Evolutionary conservation across 2,113 vertebrate species (phyloP).

Genomic region (Pachycephala philippinensis): DNA sequence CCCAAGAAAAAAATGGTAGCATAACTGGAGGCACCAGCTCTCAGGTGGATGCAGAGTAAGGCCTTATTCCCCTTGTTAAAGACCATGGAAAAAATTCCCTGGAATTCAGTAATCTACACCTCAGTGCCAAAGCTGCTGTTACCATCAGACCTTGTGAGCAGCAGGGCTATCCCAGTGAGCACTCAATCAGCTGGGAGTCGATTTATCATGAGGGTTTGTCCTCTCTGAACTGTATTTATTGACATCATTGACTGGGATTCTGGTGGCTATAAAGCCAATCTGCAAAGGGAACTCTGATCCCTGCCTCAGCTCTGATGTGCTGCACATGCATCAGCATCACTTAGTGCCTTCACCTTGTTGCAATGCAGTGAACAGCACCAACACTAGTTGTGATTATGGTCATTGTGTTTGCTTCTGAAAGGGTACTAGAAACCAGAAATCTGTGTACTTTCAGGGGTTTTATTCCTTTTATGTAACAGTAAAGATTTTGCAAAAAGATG

Average conservation of each 20-base stretch:
- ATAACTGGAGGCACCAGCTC: background rate
- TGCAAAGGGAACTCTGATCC: background rate
- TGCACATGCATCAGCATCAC: background rate
- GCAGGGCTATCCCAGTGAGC: background rate
- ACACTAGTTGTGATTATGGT: background rate
- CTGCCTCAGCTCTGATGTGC: background rate
- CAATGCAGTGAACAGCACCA: background rate
- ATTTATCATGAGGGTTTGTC: background rate
- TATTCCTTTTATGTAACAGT: accelerated
- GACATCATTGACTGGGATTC: background rate
- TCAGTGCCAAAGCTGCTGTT: background rate
- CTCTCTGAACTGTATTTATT: background rate
- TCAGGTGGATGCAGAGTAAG: background rate
- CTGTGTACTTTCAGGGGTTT: background rate
- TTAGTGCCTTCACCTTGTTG: background rate
- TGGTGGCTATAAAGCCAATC: background rate
- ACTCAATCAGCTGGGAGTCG: background rate
- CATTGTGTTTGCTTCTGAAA: background rate
- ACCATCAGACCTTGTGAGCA: background rate
- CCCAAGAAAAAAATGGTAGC: background rate
- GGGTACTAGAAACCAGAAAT: background rate
- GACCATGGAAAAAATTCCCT: background rate
- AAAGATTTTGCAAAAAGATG: background rate
- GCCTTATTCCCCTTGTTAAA: background rate
- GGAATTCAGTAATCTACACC: background rate